Evolutionary conservation across 2,113 vertebrate species (phyloP), one percentile per base, ranked within the genome.

Genomic region (Balaenoptera acutorostrata): DNA sequence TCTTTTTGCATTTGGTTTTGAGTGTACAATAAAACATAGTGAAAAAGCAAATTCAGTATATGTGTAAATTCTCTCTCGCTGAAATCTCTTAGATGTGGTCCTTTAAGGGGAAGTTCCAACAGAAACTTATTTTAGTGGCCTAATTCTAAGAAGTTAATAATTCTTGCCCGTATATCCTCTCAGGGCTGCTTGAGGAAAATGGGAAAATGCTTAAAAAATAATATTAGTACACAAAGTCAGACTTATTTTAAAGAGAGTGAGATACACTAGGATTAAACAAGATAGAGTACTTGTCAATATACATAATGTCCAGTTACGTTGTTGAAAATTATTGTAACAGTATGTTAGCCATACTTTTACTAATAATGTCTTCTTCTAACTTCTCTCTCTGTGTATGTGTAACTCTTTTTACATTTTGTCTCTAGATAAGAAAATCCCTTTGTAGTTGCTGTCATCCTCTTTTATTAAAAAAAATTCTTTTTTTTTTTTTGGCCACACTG

Each of bases 1-100:
- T 61, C 41, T 80, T 83, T 96, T 90, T 81, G 6, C 15, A 33
- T 84, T 88, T 6, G 90, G 18, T 68, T 96, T 96, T 93, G 39
- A 87, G 23, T 85, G 11, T 74, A 52, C 77, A 44, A 94, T 33
- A 82, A 92, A 87, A 72, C 14, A 33, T 27, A 72, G 25, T 75
- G 39, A 74, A 72, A 96, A 93, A 33, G 23, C 20, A 84, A 72
- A 49, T 6, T 86, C 25, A 29, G 14, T 86, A 36, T n/a, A 57
- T 15, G 13, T 68, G 44, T 44, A n/a, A 87, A 92, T 86, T 97
- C 66, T 57, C 29, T 86, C 21, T 75, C 69, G 49, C 20, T 90
- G 31, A 93, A 90, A 88, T 94, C 36, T 41, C 39, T 92, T 88
- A 61, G 15, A 41, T 27, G 86, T 74, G 39, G 25, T 71, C 20